Evolutionary conservation across 2,113 vertebrate species (phyloP).

Genomic region (Ictalurus furcatus): DNA sequence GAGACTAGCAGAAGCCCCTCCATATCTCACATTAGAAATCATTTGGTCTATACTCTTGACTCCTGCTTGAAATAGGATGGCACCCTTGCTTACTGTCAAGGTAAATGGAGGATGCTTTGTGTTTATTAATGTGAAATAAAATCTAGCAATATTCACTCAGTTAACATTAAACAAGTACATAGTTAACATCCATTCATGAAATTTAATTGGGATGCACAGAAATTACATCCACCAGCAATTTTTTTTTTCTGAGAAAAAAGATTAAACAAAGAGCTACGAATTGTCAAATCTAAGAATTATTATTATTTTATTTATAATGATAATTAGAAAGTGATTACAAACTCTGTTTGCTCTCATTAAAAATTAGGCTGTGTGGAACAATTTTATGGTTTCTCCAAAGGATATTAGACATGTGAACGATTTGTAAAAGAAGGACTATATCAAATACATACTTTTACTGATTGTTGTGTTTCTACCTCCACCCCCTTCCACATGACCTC

Average conservation of each 20-base stretch:
- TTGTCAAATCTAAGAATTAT: neutral
- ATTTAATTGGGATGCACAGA: neutral
- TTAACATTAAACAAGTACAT: neutral
- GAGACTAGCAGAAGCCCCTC: neutral
- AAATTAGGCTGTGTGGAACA: neutral
- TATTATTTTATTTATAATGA: neutral
- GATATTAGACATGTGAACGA: neutral
- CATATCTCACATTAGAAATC: neutral
- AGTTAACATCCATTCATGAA: no score
- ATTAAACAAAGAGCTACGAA: neutral
- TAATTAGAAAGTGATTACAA: neutral
- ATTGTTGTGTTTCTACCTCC: neutral
- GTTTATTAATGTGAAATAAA: neutral
- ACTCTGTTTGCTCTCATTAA: neutral
- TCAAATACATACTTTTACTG: no score
- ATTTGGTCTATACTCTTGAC: neutral
- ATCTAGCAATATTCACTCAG: neutral
- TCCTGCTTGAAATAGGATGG: neutral
- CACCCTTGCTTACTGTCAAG: neutral
- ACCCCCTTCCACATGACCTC: neutral
- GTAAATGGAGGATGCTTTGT: neutral
- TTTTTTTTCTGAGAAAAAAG: neutral
- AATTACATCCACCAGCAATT: neutral
- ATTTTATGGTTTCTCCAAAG: neutral
- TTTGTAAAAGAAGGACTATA: neutral